Percentiles rank a stretch among this genome's conserved stretches.
These are phyloP conservation scores for Ectobius pallidus DNA, from an alignment of 2,888 invertebrate genomes.

Conservation along the genomic window DNA sequence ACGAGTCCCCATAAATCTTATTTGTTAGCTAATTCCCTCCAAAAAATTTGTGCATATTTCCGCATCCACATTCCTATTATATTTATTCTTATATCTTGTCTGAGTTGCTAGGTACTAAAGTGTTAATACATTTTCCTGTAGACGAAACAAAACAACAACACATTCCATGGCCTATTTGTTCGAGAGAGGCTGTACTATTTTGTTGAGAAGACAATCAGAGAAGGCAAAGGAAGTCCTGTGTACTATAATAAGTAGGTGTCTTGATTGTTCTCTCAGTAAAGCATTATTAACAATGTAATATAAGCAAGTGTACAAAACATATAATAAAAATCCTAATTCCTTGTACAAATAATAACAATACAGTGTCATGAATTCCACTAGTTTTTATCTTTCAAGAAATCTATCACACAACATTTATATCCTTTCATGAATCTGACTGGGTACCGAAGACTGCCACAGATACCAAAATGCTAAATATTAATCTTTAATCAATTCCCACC, in stretches of 20 bases:
- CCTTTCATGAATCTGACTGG: too few species aligned
- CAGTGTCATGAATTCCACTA: too few species aligned
- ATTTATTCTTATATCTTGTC: conserved; percentile 7
- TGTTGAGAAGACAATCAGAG: not conserved
- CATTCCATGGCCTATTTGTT: conserved; percentile 3
- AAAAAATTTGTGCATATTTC: not conserved
- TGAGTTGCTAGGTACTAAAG: not conserved
- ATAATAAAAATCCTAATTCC: not conserved
- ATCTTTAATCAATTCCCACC: too few species aligned
- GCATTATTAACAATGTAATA: not conserved
- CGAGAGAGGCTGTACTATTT: not conserved
- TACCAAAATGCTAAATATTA: too few species aligned
- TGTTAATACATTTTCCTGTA: too few species aligned
- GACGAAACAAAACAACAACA: too few species aligned
- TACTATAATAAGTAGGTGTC: not conserved
- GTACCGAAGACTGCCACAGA: too few species aligned
- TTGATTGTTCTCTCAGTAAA: not conserved
- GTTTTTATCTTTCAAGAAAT: too few species aligned
- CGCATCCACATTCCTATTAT: not conserved
- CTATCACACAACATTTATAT: too few species aligned
- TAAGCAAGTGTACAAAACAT: not conserved
- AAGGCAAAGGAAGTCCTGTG: not conserved
- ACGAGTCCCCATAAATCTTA: conserved; percentile 29
- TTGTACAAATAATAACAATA: not conserved
- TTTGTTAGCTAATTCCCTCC: not conserved